Evolutionary conservation across 2,888 invertebrate species (phyloP), one percentile per base, ranked within the genome.

Genomic region (Sclerodermus sp.): DNA sequence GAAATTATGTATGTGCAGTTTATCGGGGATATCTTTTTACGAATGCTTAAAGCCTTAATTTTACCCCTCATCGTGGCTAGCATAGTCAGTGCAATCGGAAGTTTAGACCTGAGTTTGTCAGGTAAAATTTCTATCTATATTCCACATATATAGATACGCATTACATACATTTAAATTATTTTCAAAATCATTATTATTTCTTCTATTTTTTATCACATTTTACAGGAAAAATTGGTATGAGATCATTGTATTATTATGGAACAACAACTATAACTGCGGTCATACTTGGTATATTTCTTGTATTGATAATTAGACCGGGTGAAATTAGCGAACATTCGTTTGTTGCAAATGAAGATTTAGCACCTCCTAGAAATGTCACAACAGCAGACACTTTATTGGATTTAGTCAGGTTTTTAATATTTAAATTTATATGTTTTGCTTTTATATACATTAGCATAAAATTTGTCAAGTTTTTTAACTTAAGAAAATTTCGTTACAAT

Each of bases 21-120:
- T 70, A 79, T 85, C 1, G 89, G 89, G 18, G 88, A 89, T 68
- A 76, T 90, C 42, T 87, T 90, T 66, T 82, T 90, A 58, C 80
- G 87, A 55, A 88, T 89, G 86, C 80, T 90, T 46, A 88, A 89
- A 74, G 84, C 85, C 52, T 80, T 90, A 50, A 89, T 90, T 63
- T 77, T 90, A 42, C 90, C 90, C 1, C 81, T 90, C 54, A 86
- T 90, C 53, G 79, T 86, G n/a, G 81, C 85, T 1, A 85, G 85
- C 12, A 81, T 89, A 54, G 82, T 89, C 41, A 84, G 87, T 2
- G 88, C 89, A 14, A 84, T 89, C 55, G 87, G 88, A 12, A 84
- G 84, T 40, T 79, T 89, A 62, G 88, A 89, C 75, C 81, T 87
- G 17, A 82, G 81, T 36, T 78, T 89, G 31, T 87, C 87, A 13